Evolutionary conservation across 2,797 vertebrate species (phyloP).

Genomic region (Liasis olivaceus): DNA sequence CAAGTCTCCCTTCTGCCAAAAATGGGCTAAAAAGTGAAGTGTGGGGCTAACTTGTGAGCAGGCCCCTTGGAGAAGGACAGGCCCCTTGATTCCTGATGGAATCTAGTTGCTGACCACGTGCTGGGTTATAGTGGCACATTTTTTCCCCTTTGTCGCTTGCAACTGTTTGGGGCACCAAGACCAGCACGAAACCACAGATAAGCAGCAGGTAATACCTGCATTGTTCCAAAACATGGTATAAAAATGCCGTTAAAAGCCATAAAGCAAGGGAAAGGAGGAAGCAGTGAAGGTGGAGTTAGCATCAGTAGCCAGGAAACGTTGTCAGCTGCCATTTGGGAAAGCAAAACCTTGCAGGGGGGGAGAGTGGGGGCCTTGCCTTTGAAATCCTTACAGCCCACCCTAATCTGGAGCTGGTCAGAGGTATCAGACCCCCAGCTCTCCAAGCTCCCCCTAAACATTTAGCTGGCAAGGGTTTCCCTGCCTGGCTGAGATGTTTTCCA

Average conservation of each 20-base stretch:
- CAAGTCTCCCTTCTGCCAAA: not conserved
- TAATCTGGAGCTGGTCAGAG: not conserved
- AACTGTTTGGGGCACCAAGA: no score
- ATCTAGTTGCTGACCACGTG: no score
- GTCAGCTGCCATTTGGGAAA: not conserved
- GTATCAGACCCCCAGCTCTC: not conserved
- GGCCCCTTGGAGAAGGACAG: no score
- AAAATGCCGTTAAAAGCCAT: not conserved
- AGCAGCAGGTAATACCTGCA: no score
- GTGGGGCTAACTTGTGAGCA: no score
- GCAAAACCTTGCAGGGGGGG: not conserved
- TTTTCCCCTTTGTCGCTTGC: no score
- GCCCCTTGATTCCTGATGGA: no score
- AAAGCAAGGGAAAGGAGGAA: not conserved
- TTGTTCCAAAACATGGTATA: no score
- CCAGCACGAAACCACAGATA: no score
- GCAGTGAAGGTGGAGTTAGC: not conserved
- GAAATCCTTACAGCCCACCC: not conserved
- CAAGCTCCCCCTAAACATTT: not conserved
- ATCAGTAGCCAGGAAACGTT: not conserved
- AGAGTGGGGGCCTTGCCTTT: not conserved
- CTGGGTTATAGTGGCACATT: no score
- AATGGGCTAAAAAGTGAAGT: no score
- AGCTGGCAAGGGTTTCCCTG: not conserved
- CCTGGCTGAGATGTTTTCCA: not conserved